phyloP scores from a whole-genome alignment of 2,888 invertebrate species.

The Exocentrus adspersus region DNA sequence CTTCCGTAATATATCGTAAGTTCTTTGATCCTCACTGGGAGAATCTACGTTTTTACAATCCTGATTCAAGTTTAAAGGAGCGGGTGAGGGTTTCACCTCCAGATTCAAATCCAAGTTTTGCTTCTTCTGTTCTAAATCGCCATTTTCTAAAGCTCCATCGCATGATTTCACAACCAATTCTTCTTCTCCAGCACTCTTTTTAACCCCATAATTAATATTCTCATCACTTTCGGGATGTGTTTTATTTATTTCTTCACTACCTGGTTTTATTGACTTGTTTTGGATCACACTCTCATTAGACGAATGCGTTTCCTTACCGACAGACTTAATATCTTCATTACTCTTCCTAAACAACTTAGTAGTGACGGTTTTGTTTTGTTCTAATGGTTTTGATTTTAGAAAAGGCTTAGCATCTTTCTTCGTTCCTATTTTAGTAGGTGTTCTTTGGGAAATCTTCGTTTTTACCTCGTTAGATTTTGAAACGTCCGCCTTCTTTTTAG shows the following conservation, averaged over 20 bases:
- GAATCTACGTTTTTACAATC: constrained; percentile 54
- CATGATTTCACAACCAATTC: not conserved
- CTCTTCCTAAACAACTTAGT: constrained; percentile 29
- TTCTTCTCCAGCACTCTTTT: not conserved
- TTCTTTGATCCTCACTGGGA: constrained; percentile 63
- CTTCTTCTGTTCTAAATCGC: constrained; percentile 29
- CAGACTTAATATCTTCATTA: constrained; percentile 33
- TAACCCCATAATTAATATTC: not conserved
- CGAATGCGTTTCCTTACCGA: constrained; percentile 25
- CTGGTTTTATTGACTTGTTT: not conserved
- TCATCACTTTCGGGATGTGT: not conserved
- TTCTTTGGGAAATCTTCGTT: constrained; percentile 15
- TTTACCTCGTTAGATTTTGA: constrained; percentile 30
- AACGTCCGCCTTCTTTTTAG: constrained; percentile 24
- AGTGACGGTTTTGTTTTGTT: constrained; percentile 13
- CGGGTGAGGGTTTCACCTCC: constrained; percentile 35
- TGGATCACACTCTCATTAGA: not conserved
- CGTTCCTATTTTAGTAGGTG: constrained; percentile 4
- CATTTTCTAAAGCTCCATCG: not conserved
- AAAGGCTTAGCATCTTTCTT: constrained; percentile 26
- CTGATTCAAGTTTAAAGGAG: not conserved
- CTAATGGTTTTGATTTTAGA: not conserved
- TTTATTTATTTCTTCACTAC: not conserved
- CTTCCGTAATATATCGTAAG: constrained; percentile 60
- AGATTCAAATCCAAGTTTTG: constrained; percentile 37